Base-by-base conservation (phyloP, 2,113 vertebrate species). In the Rhinogobius similis region DNA sequence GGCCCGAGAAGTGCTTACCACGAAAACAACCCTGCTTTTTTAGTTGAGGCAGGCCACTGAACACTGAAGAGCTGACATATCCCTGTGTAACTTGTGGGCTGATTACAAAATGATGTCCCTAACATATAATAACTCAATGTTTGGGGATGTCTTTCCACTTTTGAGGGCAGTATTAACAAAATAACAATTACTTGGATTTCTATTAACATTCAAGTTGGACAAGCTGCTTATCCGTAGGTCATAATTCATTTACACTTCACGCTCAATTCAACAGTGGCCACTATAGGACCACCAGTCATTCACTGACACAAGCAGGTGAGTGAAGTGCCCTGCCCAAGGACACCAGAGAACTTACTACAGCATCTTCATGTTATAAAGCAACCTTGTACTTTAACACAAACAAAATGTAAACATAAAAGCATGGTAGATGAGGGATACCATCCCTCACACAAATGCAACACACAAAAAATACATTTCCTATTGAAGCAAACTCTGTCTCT, bases 1-100 rank as follows among this genome's bases (percentile, higher is more conserved):
- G 26, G 27, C 29, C 16, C 2, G 32, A 61, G 29, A 36, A 61
- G 58, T 61, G 58, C 58, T 61, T 61, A 38, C 58, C 29, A 61
- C 18, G 27, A n/a, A 61, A 61, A 36, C 58, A 61, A 61, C 29
- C 11, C 29, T 11, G 29, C 58, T 61, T 61, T 36, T 29, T 61
- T 36, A 36, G 58, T 36, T 38, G 16, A 61, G 27, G 16, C 29
- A 20, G 29, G 7, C 29, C 58, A 61, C 29, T 12, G 20, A 29
- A 61, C 27, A 36, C 29, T 32, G n/a, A 61, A 8, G 27, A 58
- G 55, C 13, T 18, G 27, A 38, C 9, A n/a, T 61, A 21, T 61
- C 29, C 29, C 58, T n/a, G 58, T n/a, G 58, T 36, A n/a, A n/a
- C 16, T 8, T n/a, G 29, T 61, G 55, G 26, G 26, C 29, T 32